Percentiles rank a stretch among this genome's conserved stretches.
Conservation (phyloP, 1,140 invertebrate species). For the Drosophila sp. region DNA sequence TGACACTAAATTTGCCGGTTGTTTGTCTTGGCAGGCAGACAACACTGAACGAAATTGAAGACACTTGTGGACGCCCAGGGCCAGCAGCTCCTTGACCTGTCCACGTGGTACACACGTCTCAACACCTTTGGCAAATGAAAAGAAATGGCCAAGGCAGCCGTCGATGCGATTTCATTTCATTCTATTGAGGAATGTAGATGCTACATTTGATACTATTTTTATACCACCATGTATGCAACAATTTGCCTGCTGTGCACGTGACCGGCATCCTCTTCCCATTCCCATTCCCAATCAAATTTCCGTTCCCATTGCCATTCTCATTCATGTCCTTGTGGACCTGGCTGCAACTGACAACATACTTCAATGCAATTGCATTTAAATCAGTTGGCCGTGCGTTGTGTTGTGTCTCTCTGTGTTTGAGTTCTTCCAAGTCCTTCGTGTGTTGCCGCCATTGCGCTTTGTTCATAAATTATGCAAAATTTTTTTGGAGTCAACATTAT, state of each 20-base stretch:
- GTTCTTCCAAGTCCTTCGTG: conserved; percentile 52
- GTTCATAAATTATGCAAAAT: conserved; percentile 83
- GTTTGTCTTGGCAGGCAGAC: conserved; percentile 49
- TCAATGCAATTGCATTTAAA: conserved; percentile 79
- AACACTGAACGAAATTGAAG: conserved; percentile 49
- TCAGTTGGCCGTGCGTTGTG: conserved; percentile 60
- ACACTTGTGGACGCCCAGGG: conserved; percentile 54
- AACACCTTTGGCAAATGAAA: conserved; percentile 80
- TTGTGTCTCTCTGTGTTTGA: conserved; percentile 11
- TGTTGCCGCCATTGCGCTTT: conserved; percentile 54
- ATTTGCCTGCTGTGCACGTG: conserved; percentile 47
- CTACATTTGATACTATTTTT: conserved; percentile 11
- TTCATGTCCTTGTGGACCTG: conserved; percentile 17
- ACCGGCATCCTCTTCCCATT: conserved; percentile 13
- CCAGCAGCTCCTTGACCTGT: conserved; percentile 37
- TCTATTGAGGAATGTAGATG: conserved; percentile 16
- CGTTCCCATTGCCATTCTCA: conserved; percentile 3
- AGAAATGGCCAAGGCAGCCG: conserved; percentile 63
- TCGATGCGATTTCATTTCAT: conserved; percentile 4
- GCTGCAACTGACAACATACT: conserved; percentile 57
- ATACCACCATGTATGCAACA: conserved; percentile 44
- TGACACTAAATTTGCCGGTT: conserved; percentile 71
- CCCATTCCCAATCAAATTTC: not conserved
- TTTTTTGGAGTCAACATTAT: conserved; percentile 63
- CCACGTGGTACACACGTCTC: conserved; percentile 66